Base-by-base conservation (phyloP, 1,140 invertebrate species). In the Cataglyphis hispanica region DNA sequence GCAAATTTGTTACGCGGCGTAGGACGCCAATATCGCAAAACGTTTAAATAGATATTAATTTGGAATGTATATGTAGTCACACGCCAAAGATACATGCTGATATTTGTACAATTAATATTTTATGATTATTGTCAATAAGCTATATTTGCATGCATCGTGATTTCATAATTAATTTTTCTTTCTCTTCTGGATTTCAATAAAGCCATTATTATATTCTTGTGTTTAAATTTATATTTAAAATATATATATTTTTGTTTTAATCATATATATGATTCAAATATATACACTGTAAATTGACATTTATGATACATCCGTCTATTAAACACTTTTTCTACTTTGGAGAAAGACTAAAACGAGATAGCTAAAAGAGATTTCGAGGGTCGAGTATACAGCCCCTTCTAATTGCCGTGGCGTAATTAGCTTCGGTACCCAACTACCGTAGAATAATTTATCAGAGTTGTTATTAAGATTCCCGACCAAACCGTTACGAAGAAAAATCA, bases 301-400 rank as follows among this genome's bases (percentile, higher is more conserved):
- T 66, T 64, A 11, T 27, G 10, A 19, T 66, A 56, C 31, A 43
- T 64, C 50, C 31, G n/a, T 60, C 37, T 61, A 19, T 61, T 0
- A 25, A 61, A 46, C 27, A 72, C n/a, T 74, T 72, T 83, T 83
- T 72, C 34, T 58, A 19, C 6, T 58, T 19, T 43, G 5, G 53
- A 80, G 19, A n/a, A 70, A 37, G 16, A 50, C 16, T 19, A 43
- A 61, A 80, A 31, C 27, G 31, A 86, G 85, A 80, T 86, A 85
- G 85, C 86, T 84, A 87, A 88, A 63, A 87, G 84, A 91, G 84
- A 91, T 90, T 88, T 91, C 87, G 69, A 67, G 86, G 85, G 89
- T 80, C 83, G 85, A 91, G 89, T 91, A 89, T 91, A 86, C 86
- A 91, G 89, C 63, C 89, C 74, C 50, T 34, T 84, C 78, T 90